Evolutionary conservation across 2,888 invertebrate species (phyloP), one percentile per base, ranked within the genome.

Genomic region (Patella pellucida): DNA sequence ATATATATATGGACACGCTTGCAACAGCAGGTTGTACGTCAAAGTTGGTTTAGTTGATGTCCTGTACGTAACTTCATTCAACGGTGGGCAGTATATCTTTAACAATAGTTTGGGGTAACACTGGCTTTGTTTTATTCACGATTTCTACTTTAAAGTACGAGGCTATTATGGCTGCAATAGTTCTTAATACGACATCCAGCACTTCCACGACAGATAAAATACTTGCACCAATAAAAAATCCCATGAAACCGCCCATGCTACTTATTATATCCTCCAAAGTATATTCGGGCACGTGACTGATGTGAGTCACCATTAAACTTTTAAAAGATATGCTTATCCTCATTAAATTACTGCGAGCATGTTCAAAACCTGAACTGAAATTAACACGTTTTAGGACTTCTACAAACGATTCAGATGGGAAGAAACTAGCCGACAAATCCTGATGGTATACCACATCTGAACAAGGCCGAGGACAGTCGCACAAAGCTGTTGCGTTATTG

Each of bases 281-380:
- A 19, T 23, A 62, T 23, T 62, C 23, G 23, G 62, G 62, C 12
- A 23, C 62, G 7, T 62, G 62, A 15, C 14, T 62, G 14, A 62
- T 9, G 11, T 62, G 19, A 23, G 19, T 23, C 19, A 62, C 11
- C 62, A 62, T 62, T 62, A 23, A 62, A 62, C 23, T 23, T 23
- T 62, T 62, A 62, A 62, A 62, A 19, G 62, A 62, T 14, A 62
- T 62, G 62, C 23, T 62, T 62, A 62, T 62, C 62, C 4, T 19
- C 11, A 62, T 62, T 4, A 62, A 14, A 19, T 62, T 62, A 19
- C 14, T 62, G 23, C 62, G 19, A 62, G 62, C 62, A 62, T 62
- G 62, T 11, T 23, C 62, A n/a, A 23, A 62, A 62, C 23, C 23
- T 23, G 19, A 19, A 3, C n/a, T 16, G 16, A 62, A 12, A n/a